Evolutionary conservation across 2,797 vertebrate genomes (phyloP).

Genomic region (Myioborus miniatus): DNA sequence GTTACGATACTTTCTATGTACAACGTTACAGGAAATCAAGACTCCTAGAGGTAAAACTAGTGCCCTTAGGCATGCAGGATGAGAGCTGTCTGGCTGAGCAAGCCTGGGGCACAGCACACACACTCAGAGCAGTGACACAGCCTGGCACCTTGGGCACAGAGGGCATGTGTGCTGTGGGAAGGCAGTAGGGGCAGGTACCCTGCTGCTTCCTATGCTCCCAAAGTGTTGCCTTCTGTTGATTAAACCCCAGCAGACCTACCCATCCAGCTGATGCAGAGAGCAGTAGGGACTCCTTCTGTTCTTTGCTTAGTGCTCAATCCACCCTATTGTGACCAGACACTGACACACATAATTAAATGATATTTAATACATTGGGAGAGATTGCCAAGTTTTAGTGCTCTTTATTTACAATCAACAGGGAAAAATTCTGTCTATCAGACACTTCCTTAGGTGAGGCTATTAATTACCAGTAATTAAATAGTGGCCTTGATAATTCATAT

Average conservation of each 20-base stretch:
- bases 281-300: not conserved
- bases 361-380: not conserved
- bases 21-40: not conserved
- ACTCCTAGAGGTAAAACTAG: not conserved
- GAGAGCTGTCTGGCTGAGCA: not conserved
- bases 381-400: not conserved
- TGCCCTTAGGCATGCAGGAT: not conserved
- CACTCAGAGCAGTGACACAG: accelerated
- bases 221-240: not conserved
- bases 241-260: not conserved
- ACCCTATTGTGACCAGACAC: not conserved
- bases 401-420: not conserved
- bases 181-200: accelerated
- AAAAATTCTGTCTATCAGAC: not conserved
- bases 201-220: not conserved
- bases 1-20: not conserved
- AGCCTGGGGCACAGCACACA: not conserved
- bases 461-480: not conserved
- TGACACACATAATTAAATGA: not conserved
- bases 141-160: not conserved
- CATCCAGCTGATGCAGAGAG: accelerated
- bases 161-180: accelerated
- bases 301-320: not conserved
- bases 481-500: not conserved
- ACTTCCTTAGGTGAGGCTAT: not conserved